phyloP scores from a whole-genome alignment of 2,888 invertebrate genomes.

The Plagodis pulveraria region DNA sequence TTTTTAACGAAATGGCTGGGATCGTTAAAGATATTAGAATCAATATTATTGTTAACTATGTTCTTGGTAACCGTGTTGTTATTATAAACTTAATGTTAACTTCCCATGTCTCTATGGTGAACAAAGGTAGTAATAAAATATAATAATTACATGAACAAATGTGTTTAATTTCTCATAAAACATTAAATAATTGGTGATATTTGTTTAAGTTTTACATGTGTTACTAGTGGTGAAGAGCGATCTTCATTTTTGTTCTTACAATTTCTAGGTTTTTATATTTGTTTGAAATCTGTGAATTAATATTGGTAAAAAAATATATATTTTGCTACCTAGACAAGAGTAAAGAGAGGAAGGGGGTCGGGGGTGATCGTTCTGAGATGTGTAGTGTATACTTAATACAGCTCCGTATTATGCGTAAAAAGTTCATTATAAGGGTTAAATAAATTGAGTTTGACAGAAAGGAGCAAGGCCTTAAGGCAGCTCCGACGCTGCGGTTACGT shows the following conservation, averaged over 20 bases:
- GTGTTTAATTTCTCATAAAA: slow-evolving; percentile 42
- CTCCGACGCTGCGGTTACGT: no score
- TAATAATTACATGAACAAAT: slow-evolving; percentile 40
- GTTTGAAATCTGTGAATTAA: no score
- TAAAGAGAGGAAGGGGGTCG: no score
- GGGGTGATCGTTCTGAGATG: no score
- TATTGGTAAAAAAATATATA: no score
- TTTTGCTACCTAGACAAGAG: no score
- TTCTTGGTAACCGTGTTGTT: slow-evolving; percentile 46
- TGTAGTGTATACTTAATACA: no score
- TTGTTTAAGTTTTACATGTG: not conserved
- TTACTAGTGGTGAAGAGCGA: not conserved
- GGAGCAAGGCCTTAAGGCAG: no score
- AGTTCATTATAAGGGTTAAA: no score
- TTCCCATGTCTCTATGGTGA: slow-evolving; percentile 50
- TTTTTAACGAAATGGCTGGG: slow-evolving; percentile 62
- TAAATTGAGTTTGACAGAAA: no score
- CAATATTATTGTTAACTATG: slow-evolving; percentile 26
- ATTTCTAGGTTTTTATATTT: not conserved
- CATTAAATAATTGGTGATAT: slow-evolving; percentile 6
- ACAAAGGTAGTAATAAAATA: slow-evolving; percentile 50
- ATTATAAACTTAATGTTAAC: slow-evolving; percentile 35
- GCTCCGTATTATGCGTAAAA: no score
- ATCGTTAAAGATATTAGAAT: slow-evolving; percentile 44
- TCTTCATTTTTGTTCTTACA: slow-evolving; percentile 3